These are phyloP conservation scores for Campylomormyrus tamandua DNA, from an alignment of 2,113 vertebrate species.

Conservation along the genomic window DNA sequence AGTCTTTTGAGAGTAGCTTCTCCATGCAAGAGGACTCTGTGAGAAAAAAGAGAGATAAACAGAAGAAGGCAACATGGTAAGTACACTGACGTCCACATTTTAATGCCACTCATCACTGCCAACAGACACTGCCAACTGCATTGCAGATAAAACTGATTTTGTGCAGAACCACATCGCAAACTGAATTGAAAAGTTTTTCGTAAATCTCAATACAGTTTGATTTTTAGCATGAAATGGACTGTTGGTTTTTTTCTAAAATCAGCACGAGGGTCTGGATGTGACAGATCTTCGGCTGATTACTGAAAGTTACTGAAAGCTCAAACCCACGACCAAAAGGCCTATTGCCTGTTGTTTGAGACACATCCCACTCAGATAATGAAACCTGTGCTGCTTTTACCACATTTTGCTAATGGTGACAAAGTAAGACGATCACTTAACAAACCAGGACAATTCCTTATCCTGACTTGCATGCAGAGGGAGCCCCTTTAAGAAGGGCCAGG, in stretches of 20 bases:
- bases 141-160: background rate
- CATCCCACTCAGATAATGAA: background rate
- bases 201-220: background rate
- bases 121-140: background rate
- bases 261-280: background rate
- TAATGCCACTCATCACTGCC: background rate
- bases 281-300: background rate
- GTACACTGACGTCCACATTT: background rate
- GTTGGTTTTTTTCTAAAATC: background rate
- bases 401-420: background rate
- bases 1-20: slow-evolving; percentile 96
- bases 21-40: slow-evolving; percentile 93
- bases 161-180: background rate
- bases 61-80: background rate
- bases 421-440: background rate
- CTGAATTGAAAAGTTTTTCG: background rate
- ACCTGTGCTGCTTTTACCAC: background rate
- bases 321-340: background rate
- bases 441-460: background rate
- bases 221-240: background rate
- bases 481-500: background rate
- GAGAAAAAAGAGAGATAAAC: slow-evolving; percentile 23
- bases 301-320: background rate
- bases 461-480: background rate
- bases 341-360: background rate